Evolutionary conservation across 1,140 invertebrate genomes (phyloP).

Genomic region (Nymphalis io): DNA sequence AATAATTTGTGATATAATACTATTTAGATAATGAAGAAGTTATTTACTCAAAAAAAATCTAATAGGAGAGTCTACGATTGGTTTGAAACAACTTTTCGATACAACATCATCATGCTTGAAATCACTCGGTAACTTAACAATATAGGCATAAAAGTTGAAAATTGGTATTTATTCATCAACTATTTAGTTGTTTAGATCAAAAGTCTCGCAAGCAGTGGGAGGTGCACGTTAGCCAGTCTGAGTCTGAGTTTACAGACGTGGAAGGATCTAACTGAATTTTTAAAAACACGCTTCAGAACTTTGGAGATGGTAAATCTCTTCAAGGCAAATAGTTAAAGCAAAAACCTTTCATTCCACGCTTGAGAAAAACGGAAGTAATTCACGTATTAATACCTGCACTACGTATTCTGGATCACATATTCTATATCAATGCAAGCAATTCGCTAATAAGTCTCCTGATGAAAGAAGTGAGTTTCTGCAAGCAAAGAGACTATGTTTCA

Average conservation of each 20-base stretch:
- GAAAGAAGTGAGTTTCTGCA: constrained; percentile 30
- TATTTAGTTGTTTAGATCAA: background rate
- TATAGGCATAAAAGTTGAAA: constrained; percentile 7
- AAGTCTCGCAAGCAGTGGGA: background rate
- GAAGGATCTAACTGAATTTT: constrained; percentile 24
- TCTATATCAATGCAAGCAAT: constrained; percentile 33
- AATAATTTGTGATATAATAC: background rate
- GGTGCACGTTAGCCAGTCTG: background rate
- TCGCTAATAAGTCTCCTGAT: constrained; percentile 5
- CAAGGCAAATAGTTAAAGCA: background rate
- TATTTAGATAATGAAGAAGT: background rate
- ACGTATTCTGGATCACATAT: constrained; percentile 28
- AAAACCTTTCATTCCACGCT: background rate
- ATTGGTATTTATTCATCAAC: constrained; percentile 20
- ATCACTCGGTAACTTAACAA: background rate
- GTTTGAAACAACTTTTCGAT: background rate
- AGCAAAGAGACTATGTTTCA: constrained; percentile 38
- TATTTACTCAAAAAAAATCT: too few species aligned
- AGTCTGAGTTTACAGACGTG: constrained; percentile 9
- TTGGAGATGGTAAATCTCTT: constrained; percentile 37
- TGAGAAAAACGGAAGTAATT: background rate
- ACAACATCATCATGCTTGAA: background rate
- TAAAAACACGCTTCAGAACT: constrained; percentile 34
- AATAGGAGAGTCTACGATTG: background rate
- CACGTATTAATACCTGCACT: background rate